Base-by-base conservation (phyloP, 2,113 vertebrate species). In the Saimiri boliviensis region DNA sequence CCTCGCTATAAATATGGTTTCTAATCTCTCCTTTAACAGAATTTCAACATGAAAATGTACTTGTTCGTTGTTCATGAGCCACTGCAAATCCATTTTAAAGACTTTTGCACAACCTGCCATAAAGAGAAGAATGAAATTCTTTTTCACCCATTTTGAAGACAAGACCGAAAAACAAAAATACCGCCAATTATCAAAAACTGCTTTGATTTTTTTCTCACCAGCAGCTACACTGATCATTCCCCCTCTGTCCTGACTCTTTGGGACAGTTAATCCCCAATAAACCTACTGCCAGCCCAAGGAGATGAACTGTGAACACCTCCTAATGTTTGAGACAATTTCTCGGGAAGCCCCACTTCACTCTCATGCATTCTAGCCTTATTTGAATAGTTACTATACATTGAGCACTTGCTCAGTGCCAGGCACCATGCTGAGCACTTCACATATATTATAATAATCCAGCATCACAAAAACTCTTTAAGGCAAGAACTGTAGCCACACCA, bases 121-220 rank as follows among this genome's bases (percentile, higher is more conserved):
- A 25, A 77, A 77, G 8, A 89, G 66, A 95, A 95, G 54, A 84
- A 87, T 85, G 45, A 63, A 13, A 19, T 42, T 87, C 79, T 83
- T 83, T 40, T n/a, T 66, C 85, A 70, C 16, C 25, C 13, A 3
- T 90, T 92, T 88, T 47, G 30, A 68, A 91, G 35, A 87, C 47
- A 82, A 21, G 7, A 37, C 35, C 16, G 3, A 85, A 35, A 56
- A 2, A 68, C 49, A 40, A 86, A 49, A 81, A 63, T 20, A 37
- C 6, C 40, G 10, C 37, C 40, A 63, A 73, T 86, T 70, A 92
- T 45, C 56, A 86, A 95, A 92, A 79, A 42, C 47, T 42, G 8
- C 80, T 90, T 94, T 81, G 6, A 89, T 82, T 86, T 4, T 87
- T 93, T 91, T 70, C 84, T 83, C n/a, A 76, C 32, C 87, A 86